phyloP scores from a whole-genome alignment of 2,113 vertebrate genomes.

The Dermatemys mawii region DNA sequence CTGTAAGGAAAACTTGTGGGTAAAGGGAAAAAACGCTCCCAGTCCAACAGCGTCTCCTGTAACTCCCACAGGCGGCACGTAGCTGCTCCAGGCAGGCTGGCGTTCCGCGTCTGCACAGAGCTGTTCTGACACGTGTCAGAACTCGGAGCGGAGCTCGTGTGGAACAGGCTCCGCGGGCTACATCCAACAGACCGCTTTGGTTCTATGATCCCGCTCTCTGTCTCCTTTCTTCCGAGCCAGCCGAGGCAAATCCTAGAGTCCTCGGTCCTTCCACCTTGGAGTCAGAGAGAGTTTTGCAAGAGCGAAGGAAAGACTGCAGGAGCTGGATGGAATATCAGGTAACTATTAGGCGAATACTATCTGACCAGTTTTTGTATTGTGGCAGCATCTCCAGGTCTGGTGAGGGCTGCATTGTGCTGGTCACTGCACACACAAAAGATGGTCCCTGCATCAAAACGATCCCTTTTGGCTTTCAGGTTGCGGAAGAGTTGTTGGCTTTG shows the following conservation, averaged over 20 bases:
- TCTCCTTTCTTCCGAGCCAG: not conserved
- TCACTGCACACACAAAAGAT: fast-evolving
- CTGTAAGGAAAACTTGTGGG: not conserved
- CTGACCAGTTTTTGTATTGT: not conserved
- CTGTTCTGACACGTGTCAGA: too few relatives aligned
- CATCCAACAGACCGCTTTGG: too few relatives aligned
- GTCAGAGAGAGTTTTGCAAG: not conserved
- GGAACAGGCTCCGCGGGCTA: too few relatives aligned
- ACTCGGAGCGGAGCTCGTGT: too few relatives aligned
- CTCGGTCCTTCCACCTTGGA: not conserved
- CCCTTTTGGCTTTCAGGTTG: not conserved
- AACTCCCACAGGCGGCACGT: too few relatives aligned
- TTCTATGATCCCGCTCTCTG: too few relatives aligned
- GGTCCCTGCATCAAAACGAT: not conserved
- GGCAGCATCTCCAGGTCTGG: not conserved
- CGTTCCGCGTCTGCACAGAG: too few relatives aligned
- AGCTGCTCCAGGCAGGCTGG: too few relatives aligned
- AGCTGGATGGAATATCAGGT: not conserved
- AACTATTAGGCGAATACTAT: not conserved
- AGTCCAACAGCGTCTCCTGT: too few relatives aligned
- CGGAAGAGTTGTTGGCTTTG: not conserved
- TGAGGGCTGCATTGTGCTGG: not conserved
- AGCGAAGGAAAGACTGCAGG: not conserved
- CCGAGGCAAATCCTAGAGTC: not conserved
- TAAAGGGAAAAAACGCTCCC: too few relatives aligned